These are phyloP conservation scores for Eptatretus atami DNA, from an alignment of 2,797 vertebrate species.

Conservation along the genomic window DNA sequence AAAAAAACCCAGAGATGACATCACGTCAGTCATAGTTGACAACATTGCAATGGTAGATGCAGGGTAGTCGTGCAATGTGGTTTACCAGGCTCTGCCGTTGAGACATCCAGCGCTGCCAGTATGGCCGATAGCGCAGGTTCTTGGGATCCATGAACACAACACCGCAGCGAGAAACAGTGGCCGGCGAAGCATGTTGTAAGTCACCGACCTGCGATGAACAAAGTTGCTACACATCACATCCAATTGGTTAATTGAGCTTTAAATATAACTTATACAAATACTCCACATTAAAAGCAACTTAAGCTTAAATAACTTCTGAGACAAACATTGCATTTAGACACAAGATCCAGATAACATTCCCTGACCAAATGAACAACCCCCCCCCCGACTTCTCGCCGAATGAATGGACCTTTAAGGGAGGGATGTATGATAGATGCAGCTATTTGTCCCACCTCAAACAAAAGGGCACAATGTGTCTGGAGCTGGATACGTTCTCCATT, in stretches of 20 bases:
- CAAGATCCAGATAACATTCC: no score
- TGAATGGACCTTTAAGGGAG: no score
- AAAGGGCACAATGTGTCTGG: conserved; percentile 48
- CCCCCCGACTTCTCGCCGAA: no score
- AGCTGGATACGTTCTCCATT: conserved; percentile 78
- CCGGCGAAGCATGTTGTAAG: conserved; percentile 70
- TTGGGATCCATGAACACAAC: conserved; percentile 95
- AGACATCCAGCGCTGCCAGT: conserved; percentile 50
- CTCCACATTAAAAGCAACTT: no score
- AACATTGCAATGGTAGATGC: no score
- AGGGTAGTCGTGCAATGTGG: neutral
- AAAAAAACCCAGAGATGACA: no score
- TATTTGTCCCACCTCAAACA: conserved; percentile 41
- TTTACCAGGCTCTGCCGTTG: neutral
- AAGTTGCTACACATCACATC: neutral
- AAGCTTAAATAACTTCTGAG: no score
- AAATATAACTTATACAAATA: neutral
- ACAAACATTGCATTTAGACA: no score
- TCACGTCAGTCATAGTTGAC: no score
- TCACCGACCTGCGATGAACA: conserved; percentile 42
- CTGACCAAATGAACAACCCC: neutral
- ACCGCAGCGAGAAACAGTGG: conserved; percentile 75
- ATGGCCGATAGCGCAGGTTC: conserved; percentile 50
- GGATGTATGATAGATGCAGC: neutral
- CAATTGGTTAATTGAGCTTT: neutral